Base-by-base conservation (phyloP, 1,140 invertebrate genomes). In the Lamellibrachia luymesi region DNA sequence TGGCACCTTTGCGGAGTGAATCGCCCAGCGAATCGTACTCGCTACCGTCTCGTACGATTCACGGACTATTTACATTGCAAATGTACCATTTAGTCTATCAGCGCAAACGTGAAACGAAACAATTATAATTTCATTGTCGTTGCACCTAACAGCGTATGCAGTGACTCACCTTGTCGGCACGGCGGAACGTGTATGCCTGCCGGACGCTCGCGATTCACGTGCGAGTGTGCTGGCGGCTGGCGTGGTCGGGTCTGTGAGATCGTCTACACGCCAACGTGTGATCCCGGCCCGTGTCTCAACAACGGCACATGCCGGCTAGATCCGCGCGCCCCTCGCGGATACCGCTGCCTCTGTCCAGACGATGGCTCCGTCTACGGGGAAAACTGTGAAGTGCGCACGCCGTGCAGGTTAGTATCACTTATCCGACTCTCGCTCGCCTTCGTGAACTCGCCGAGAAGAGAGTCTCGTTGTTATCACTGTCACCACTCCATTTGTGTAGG, bases 261-360 rank as follows among this genome's bases (percentile, higher is more conserved):
- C 49, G 27, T 51, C 52, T 90, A 52, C 13, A 91, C 51, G 80
- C 51, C 50, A 6, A 80, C 50, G 6, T 99, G 99, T 95, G 99
- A 99, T 95, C 99, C 98, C 1, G 98, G 98, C 94, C 98, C 98
- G 0, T 99, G 99, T 95, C 96, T 97, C 93, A 98, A 99, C 95
- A 98, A 98, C 64, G 98, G 98, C 0, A 98, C 97, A 0, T 99
- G 99, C 94, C 96, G 97, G 93, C 96, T 98, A 0, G 97, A 97
- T 2, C 98, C 99, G 96, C 97, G 98, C 8, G 98, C 98, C 4
- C 99, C 98, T 95, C 98, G 98, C 0, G 27, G 50, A 92, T 99
- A 99, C 95, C 97, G 98, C 1, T 99, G 98, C 95, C 95, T 96
- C 0, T 94, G 97, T 0, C 97, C 97, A 2, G 98, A 97, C 95